phyloP scores from a whole-genome alignment of 2,888 invertebrate genomes.

The Urechis unicinctus region DNA sequence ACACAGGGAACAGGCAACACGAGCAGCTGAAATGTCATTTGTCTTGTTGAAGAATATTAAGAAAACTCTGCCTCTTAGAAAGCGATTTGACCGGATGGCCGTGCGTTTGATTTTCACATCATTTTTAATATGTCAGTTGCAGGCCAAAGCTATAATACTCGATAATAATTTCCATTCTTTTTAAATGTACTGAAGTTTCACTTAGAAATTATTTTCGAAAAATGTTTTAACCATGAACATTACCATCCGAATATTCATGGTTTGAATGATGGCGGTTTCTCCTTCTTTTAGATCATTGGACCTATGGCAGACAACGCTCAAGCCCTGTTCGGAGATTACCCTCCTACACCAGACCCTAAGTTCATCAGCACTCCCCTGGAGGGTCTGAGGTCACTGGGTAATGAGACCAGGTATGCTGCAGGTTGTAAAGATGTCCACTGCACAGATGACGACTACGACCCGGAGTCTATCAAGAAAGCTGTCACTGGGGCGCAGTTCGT shows the following conservation, averaged over 20 bases:
- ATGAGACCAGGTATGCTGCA: conserved; percentile 16
- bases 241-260: too few relatives aligned
- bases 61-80: conserved; percentile 20
- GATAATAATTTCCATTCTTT: too few relatives aligned
- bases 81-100: background rate
- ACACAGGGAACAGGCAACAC: conserved; percentile 26
- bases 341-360: conserved; percentile 24
- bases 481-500: background rate
- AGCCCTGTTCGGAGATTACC: conserved; percentile 39
- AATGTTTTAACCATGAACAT: too few relatives aligned
- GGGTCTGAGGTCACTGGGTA: conserved; percentile 28
- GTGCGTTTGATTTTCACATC: background rate
- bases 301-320: conserved; percentile 38
- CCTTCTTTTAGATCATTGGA: conserved; percentile 33
- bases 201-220: too few relatives aligned
- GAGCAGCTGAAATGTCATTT: conserved; percentile 29
- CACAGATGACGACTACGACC: conserved; percentile 22
- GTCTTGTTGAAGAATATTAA: conserved; percentile 32
- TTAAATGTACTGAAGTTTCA: too few relatives aligned
- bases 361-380: conserved; percentile 31
- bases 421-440: conserved; percentile 35
- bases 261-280: too few relatives aligned
- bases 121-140: too few relatives aligned
- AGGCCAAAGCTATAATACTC: too few relatives aligned
- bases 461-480: background rate